Evolutionary conservation across 2,113 vertebrate species (phyloP).

Genomic region (Malurus melanocephalus): DNA sequence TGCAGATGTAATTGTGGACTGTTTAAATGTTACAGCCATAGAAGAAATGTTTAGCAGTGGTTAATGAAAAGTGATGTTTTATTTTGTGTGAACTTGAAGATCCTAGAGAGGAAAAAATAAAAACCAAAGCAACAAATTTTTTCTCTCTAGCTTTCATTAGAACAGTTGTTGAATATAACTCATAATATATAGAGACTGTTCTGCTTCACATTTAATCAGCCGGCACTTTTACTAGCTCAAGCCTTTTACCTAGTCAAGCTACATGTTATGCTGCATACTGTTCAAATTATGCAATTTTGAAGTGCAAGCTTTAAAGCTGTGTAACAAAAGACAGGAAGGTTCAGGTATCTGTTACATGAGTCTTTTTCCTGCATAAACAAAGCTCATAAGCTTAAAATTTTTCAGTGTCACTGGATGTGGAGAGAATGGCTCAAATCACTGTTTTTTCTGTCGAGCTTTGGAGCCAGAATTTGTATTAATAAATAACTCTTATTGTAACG

Average conservation of each 20-base stretch:
- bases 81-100: neutral
- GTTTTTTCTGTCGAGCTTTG: neutral
- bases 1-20: neutral
- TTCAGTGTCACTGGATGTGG: neutral
- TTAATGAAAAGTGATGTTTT: neutral
- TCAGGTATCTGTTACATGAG: neutral
- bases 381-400: neutral
- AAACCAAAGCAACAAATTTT: neutral
- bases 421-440: neutral
- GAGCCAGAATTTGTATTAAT: neutral
- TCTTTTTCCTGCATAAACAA: neutral
- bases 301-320: neutral
- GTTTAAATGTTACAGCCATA: neutral
- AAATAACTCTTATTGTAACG: neutral
- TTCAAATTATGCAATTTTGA: neutral
- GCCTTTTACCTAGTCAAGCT: neutral
- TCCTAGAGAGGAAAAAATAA: neutral
- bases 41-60: neutral
- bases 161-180: neutral
- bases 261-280: neutral
- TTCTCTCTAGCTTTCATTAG: neutral
- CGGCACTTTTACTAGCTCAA: neutral
- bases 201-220: neutral
- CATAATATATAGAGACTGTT: neutral
- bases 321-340: neutral